Evolutionary conservation across 2,797 vertebrate species (phyloP).

Genomic region (Dendrocincla fuliginosa): DNA sequence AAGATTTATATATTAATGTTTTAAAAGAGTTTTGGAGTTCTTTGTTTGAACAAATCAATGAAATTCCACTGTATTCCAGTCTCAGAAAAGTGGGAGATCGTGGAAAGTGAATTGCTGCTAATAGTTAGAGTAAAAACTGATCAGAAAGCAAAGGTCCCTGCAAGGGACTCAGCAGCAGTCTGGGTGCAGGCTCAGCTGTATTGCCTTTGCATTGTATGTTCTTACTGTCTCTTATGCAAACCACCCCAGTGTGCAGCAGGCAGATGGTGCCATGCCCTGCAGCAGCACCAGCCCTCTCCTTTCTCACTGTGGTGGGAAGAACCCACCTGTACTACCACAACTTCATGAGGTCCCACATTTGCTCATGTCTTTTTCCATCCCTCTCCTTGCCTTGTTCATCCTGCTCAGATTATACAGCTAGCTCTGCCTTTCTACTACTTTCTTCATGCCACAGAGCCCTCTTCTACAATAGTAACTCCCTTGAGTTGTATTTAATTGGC

Average conservation of each 20-base stretch:
- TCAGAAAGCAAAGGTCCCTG: not conserved
- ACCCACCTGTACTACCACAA: too few species aligned
- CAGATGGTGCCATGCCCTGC: accelerated
- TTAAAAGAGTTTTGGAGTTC: not conserved
- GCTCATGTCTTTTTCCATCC: not conserved
- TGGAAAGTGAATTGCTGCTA: not conserved
- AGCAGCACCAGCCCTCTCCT: not conserved
- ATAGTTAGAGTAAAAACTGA: not conserved
- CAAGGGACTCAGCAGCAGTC: not conserved
- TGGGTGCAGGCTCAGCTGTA: not conserved
- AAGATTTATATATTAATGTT: not conserved
- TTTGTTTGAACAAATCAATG: not conserved
- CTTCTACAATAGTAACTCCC: not conserved
- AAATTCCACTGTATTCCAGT: not conserved
- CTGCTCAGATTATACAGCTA: not conserved
- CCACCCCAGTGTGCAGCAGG: accelerated
- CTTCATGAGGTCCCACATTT: not conserved
- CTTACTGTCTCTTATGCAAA: not conserved
- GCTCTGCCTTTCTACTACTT: not conserved
- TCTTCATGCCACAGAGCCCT: not conserved
- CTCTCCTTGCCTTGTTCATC: not conserved
- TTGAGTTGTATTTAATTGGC: not conserved
- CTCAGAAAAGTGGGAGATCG: not conserved
- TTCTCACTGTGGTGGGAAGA: not conserved
- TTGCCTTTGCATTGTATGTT: not conserved